Percentiles rank a stretch among this genome's conserved stretches.
phyloP scores from a whole-genome alignment of 2,888 invertebrate species.

The Pedicia rivosa region DNA sequence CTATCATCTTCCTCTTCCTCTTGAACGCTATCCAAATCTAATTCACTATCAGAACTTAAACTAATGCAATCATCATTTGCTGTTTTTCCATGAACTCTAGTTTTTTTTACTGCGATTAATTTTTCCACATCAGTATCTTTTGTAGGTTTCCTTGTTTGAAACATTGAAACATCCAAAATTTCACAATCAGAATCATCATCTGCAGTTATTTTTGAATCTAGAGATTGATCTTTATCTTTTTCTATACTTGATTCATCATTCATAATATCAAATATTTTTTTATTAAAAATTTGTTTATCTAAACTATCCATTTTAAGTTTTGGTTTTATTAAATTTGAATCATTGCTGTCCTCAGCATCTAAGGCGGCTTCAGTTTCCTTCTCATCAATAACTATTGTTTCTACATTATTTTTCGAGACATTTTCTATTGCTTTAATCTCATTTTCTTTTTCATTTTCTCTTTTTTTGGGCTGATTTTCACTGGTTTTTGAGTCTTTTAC shows the following conservation, averaged over 20 bases:
- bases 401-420: too few relatives aligned
- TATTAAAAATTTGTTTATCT: constrained; percentile 1
- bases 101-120: constrained; percentile 18
- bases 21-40: constrained; percentile 18
- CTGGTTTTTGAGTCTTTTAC: not conserved
- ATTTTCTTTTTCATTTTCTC: too few relatives aligned
- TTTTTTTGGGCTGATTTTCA: too few relatives aligned
- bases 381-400: too few relatives aligned
- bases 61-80: constrained; percentile 21
- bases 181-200: constrained; percentile 16
- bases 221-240: constrained; percentile 26
- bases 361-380: too few relatives aligned
- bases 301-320: not conserved
- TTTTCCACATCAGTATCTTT: constrained; percentile 18
- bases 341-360: too few relatives aligned
- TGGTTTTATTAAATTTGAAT: too few relatives aligned
- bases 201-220: constrained; percentile 7
- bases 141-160: constrained; percentile 11
- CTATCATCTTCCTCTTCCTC: constrained; percentile 17
- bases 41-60: constrained; percentile 25
- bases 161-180: constrained; percentile 14
- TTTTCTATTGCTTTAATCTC: too few relatives aligned
- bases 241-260: constrained; percentile 1
- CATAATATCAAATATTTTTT: not conserved
- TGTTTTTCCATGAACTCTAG: constrained; percentile 13